Conservation (phyloP, 2,113 vertebrate genomes). For the Rynchops niger region DNA sequence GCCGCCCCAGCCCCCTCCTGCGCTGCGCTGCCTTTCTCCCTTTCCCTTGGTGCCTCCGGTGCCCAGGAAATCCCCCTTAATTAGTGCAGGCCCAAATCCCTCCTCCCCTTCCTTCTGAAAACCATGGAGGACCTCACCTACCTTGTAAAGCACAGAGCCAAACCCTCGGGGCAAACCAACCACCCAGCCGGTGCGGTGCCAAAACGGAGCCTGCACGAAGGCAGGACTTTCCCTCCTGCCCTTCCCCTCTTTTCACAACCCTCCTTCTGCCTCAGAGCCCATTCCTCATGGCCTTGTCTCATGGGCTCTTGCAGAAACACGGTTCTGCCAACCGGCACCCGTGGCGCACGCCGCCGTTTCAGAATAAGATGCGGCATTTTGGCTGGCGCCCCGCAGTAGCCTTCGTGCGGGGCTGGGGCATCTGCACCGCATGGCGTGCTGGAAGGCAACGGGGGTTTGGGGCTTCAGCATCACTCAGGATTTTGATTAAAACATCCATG, state of each 20-base stretch:
- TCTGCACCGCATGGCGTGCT: not conserved
- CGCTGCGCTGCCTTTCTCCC: not conserved
- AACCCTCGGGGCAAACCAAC: not conserved
- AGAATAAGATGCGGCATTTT: rapidly evolving
- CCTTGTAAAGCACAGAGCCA: not conserved
- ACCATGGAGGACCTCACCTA: not conserved
- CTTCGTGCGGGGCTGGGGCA: not conserved
- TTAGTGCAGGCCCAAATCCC: not conserved
- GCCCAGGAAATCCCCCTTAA: not conserved
- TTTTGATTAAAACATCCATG: not conserved
- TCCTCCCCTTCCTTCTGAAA: not conserved
- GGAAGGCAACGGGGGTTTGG: not conserved
- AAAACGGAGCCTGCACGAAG: not conserved
- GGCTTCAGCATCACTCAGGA: not conserved
- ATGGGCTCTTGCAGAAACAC: not conserved
- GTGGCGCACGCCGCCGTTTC: rapidly evolving
- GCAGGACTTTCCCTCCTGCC: not conserved
- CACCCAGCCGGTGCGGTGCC: not conserved
- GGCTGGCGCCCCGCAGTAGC: not conserved
- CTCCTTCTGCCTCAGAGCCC: not conserved
- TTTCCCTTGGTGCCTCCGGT: not conserved
- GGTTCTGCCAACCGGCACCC: not conserved
- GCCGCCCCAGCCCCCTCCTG: not conserved
- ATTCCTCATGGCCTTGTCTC: rapidly evolving
- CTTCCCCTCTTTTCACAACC: not conserved